Percentiles rank a stretch among this genome's conserved stretches.
These are phyloP conservation scores for Drosophila nr. perissopoda DNA, from an alignment of 2,888 invertebrate species.

Conservation along the genomic window DNA sequence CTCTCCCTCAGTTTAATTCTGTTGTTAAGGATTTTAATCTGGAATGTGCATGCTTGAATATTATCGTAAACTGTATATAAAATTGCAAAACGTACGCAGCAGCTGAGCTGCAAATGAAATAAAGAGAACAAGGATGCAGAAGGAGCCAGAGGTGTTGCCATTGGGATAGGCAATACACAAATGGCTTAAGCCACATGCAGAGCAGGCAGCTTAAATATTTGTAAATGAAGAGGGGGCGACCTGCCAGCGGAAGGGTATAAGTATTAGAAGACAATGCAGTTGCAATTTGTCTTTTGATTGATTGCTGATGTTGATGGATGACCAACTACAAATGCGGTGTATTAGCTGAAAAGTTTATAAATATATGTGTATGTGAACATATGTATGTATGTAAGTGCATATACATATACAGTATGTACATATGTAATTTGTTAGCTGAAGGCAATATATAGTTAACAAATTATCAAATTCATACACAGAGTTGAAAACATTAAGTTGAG, in stretches of 20 bases:
- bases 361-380: not conserved
- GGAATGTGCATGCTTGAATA: slow-evolving; percentile 16
- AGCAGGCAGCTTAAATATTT: slow-evolving; percentile 9
- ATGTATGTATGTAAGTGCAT: not conserved
- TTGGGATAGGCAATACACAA: slow-evolving; percentile 38
- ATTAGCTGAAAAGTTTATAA: not conserved
- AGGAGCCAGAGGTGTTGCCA: slow-evolving; percentile 15
- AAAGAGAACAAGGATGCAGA: slow-evolving; percentile 24
- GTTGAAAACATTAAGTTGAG: not conserved
- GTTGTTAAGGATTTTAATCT: slow-evolving; percentile 19
- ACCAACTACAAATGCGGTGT: not conserved
- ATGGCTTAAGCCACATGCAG: slow-evolving; percentile 24
- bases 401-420: not conserved
- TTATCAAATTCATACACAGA: not conserved
- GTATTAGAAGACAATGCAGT: slow-evolving; percentile 34
- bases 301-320: slow-evolving; percentile 25
- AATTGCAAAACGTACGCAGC: slow-evolving; percentile 25
- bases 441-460: not conserved
- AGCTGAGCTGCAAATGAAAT: slow-evolving; percentile 45
- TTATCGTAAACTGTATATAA: slow-evolving; percentile 23
- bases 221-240: not conserved
- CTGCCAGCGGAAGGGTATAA: not conserved
- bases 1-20: not conserved
- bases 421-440: not conserved
- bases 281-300: slow-evolving; percentile 42